A percentile compares a stretch with the other conserved stretches of the same genome.
Conservation (phyloP, 1,140 invertebrate genomes). For the Oncopeltus fasciatus region DNA sequence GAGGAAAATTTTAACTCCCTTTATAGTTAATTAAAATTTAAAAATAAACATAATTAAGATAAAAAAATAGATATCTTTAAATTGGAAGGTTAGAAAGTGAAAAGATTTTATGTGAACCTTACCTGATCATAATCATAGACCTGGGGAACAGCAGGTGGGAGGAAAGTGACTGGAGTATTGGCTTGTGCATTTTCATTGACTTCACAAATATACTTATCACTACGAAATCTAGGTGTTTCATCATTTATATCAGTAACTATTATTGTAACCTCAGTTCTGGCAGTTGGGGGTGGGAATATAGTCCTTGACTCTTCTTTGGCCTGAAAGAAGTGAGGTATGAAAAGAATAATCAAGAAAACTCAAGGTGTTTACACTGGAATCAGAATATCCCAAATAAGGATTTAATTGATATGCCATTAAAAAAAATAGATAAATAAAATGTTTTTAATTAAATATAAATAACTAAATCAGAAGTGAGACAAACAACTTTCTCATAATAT, state of each 20-base stretch:
- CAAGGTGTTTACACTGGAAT: too few relatives aligned
- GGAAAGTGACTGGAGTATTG: constrained; percentile 77
- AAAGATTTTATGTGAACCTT: too few relatives aligned
- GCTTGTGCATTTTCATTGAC: constrained; percentile 82
- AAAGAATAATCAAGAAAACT: too few relatives aligned
- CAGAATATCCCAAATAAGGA: background rate
- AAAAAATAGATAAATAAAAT: background rate
- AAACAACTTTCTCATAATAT: too few relatives aligned
- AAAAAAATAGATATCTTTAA: too few relatives aligned
- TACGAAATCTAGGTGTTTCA: constrained; percentile 74
- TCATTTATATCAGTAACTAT: constrained; percentile 91
- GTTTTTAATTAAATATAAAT: too few relatives aligned
- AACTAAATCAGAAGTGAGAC: too few relatives aligned
- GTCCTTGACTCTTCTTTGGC: constrained; percentile 48
- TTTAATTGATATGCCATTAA: background rate
- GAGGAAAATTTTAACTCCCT: too few relatives aligned
- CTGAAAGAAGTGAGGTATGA: constrained; percentile 34
- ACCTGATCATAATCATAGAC: constrained; percentile 87
- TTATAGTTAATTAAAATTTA: too few relatives aligned
- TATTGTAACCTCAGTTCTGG: constrained; percentile 78
- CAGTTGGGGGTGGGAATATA: constrained; percentile 50
- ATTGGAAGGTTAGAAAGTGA: too few relatives aligned
- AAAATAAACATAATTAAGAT: too few relatives aligned
- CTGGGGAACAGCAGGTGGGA: constrained; percentile 64
- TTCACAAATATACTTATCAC: constrained; percentile 64